A percentile compares a stretch with the other conserved stretches of the same genome.
phyloP scores from a whole-genome alignment of 2,888 invertebrate genomes.

The Eupelmus urozonus region DNA sequence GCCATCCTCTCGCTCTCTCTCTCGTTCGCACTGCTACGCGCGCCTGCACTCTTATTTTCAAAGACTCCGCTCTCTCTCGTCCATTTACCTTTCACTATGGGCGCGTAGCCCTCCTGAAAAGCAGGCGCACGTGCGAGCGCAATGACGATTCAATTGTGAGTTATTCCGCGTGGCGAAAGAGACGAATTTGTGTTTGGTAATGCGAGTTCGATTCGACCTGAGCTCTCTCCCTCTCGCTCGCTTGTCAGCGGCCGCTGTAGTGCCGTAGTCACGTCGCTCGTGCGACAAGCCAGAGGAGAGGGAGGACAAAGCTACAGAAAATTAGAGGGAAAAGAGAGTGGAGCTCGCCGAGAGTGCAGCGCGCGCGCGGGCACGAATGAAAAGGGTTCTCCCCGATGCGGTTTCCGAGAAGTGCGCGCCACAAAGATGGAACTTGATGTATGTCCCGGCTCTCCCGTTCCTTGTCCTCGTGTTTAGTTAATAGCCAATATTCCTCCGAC shows the following conservation, averaged over 20 bases:
- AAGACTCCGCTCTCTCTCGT: not conserved
- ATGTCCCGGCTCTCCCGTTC: slow-evolving; percentile 70
- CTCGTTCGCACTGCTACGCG: not conserved
- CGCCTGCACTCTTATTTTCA: slow-evolving; percentile 3
- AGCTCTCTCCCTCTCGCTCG: not conserved
- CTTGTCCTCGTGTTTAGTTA: slow-evolving; percentile 72
- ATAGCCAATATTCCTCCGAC: slow-evolving; percentile 65
- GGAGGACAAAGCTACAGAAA: slow-evolving; percentile 53
- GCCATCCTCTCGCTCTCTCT: slow-evolving; percentile 48
- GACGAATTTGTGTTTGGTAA: slow-evolving; percentile 36
- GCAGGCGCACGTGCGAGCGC: not conserved
- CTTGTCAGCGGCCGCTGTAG: slow-evolving; percentile 12
- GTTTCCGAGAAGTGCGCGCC: slow-evolving; percentile 66
- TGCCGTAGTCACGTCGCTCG: no score
- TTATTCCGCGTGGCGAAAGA: slow-evolving; percentile 27
- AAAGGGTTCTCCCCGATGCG: slow-evolving; percentile 63
- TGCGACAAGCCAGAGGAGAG: no score
- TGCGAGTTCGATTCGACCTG: slow-evolving; percentile 26
- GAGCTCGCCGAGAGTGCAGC: slow-evolving; percentile 18
- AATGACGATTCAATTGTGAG: slow-evolving; percentile 40
- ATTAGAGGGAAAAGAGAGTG: slow-evolving; percentile 59
- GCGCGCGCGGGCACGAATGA: slow-evolving; percentile 46
- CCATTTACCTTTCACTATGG: slow-evolving; percentile 9
- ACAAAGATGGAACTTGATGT: slow-evolving; percentile 70
- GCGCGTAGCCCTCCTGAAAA: not conserved